Conservation (phyloP, 2,888 invertebrate genomes). For the Cylindroiulus punctatus region DNA sequence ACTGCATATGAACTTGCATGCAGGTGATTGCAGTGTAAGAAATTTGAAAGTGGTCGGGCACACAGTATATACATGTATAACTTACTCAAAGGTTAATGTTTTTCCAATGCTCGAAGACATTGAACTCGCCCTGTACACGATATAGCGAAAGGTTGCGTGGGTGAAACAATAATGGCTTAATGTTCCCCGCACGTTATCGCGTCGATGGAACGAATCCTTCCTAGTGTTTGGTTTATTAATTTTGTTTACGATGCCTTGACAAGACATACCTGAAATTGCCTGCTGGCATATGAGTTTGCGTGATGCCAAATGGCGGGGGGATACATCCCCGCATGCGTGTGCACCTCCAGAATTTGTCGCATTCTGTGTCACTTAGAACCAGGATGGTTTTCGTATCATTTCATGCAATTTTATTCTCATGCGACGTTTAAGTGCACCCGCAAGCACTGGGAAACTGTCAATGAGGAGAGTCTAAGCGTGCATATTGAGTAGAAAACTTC, state of each 20-base stretch:
- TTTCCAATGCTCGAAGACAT: background rate
- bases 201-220: conserved; percentile 29
- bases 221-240: conserved; percentile 29
- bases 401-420: conserved; percentile 20
- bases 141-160: conserved; percentile 8
- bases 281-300: conserved; percentile 23
- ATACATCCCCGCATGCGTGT: background rate
- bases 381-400: background rate
- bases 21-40: too few relatives aligned
- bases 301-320: background rate
- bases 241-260: conserved; percentile 38
- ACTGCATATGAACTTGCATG: too few relatives aligned
- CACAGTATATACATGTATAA: too few relatives aligned
- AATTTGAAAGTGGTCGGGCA: too few relatives aligned
- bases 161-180: conserved; percentile 5
- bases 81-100: background rate
- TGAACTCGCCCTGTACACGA: background rate
- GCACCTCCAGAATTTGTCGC: background rate
- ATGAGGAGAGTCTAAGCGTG: background rate
- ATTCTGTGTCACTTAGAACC: conserved; percentile 4
- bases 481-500: conserved; percentile 23
- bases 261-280: conserved; percentile 36
- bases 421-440: conserved; percentile 31
- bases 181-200: background rate
- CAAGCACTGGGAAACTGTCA: background rate